A percentile compares a stretch with the other conserved stretches of the same genome.
phyloP scores from a whole-genome alignment of 2,797 vertebrate genomes.

The Aplochiton taeniatus region DNA sequence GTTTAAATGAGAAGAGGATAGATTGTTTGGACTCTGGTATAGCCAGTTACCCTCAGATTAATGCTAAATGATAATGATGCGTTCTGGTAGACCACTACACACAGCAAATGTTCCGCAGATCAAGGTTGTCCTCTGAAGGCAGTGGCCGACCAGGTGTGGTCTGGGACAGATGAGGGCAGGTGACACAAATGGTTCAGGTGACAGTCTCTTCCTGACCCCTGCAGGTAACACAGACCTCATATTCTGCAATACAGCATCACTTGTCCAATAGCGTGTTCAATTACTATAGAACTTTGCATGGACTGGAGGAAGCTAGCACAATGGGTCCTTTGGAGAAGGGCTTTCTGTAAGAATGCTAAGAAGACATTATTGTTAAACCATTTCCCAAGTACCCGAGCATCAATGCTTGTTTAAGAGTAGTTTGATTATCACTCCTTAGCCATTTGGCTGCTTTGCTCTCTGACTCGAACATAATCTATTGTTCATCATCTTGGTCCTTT shows the following conservation, averaged over 20 bases:
- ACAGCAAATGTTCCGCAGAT: constrained; percentile 11
- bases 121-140: constrained; percentile 7
- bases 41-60: constrained; percentile 1
- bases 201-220: constrained; percentile 41
- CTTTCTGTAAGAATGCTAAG: no score
- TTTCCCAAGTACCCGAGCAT: no score
- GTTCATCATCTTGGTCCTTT: constrained; percentile 34
- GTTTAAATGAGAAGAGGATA: neutral
- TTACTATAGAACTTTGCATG: no score
- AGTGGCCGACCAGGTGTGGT: constrained; percentile 48
- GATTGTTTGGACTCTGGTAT: constrained; percentile 4
- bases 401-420: no score
- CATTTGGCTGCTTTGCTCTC: constrained; percentile 26
- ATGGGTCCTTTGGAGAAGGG: no score
- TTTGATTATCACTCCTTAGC: no score
- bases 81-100: neutral
- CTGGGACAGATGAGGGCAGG: constrained; percentile 21
- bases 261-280: neutral
- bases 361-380: no score
- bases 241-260: constrained; percentile 11
- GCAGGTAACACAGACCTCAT: constrained; percentile 37
- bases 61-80: neutral
- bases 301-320: no score
- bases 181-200: constrained; percentile 2
- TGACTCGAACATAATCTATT: constrained; percentile 20